Percentiles rank a stretch among this genome's conserved stretches.
These are phyloP conservation scores for Baccha elongata DNA, from an alignment of 2,888 invertebrate species.

Conservation along the genomic window DNA sequence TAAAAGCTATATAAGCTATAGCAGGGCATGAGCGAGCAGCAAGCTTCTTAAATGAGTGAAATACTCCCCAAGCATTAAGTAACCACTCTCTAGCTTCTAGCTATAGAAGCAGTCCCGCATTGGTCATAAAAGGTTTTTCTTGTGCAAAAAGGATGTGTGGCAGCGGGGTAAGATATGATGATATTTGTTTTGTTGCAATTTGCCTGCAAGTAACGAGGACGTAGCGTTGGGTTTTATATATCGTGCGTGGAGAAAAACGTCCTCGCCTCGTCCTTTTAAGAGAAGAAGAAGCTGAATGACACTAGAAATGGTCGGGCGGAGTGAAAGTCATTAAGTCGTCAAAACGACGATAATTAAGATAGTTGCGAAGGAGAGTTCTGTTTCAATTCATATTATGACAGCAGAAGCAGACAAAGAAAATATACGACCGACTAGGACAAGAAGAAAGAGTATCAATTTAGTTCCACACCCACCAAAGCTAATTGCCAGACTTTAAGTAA, in stretches of 20 bases:
- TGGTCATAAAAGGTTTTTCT: constrained; percentile 29
- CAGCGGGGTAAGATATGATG: not conserved
- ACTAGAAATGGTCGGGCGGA: constrained; percentile 5
- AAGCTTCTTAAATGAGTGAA: constrained; percentile 47
- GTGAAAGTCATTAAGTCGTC: constrained; percentile 54
- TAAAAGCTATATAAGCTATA: constrained; percentile 20
- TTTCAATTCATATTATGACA: constrained; percentile 31
- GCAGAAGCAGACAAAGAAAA: constrained; percentile 11
- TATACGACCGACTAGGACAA: constrained; percentile 9
- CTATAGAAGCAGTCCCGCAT: not conserved
- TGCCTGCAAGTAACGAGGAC: constrained; percentile 39
- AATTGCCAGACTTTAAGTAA: constrained; percentile 29
- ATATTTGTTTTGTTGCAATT: constrained; percentile 64
- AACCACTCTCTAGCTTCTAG: constrained; percentile 8
- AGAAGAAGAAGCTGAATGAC: constrained; percentile 32
- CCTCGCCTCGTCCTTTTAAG: not conserved
- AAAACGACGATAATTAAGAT: constrained; percentile 66
- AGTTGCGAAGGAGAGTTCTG: constrained; percentile 37
- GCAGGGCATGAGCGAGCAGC: constrained; percentile 14
- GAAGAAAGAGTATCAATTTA: constrained; percentile 28
- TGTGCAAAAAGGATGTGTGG: constrained; percentile 21
- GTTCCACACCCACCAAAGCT: constrained; percentile 29
- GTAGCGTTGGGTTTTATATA: not conserved
- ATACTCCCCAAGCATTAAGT: constrained; percentile 43
- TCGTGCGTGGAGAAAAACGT: not conserved